Base-by-base conservation (phyloP, 2,888 invertebrate species). In the Pecten maximus region DNA sequence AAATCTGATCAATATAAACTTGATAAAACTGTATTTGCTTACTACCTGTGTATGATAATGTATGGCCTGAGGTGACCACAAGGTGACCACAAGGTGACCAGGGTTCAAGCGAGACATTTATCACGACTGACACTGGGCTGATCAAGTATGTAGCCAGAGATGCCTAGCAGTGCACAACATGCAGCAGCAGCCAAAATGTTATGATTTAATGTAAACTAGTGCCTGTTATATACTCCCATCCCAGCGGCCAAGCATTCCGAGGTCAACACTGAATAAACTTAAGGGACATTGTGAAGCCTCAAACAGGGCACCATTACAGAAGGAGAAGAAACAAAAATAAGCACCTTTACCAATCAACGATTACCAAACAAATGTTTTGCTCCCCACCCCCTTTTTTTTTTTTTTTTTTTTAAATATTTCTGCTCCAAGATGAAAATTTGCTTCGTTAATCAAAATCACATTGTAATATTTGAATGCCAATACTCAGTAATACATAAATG, bases 11-110 rank as follows among this genome's bases (percentile, higher is more conserved):
- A 23, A 0, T 74, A 54, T 54, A 2, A 54, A 54, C 74, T 12
- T 35, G 35, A 74, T 35, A 10, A 28, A 74, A 35, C 35, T 10
- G 16, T 74, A 35, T 74, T 74, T 74, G 35, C 74, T 35, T 10
- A 35, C 28, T 74, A 1, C 8, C 74, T 74, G 74, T 35, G 35
- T 35, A 35, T 35, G 74, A 74, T 74, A 28, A 74, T 74, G 16
- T 74, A 23, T 35, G 28, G 74, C 74, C 74, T 10, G 74, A 74
- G 74, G 74, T 74, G 74, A 74, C 74, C 74, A 74, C 44, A 44
- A 44, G 44, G 12, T 44, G 44, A 44, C 44, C 44, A 44, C 12
- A 6, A n/a, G 54, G 54, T 54, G 54, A 54, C 54, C 54, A 35
- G 35, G 28, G 74, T 35, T 74, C 28, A 74, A 74, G 35, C 35